These are phyloP conservation scores for Ascidia mentula DNA, from an alignment of 23 tunicate genomes.

Conservation along the genomic window DNA sequence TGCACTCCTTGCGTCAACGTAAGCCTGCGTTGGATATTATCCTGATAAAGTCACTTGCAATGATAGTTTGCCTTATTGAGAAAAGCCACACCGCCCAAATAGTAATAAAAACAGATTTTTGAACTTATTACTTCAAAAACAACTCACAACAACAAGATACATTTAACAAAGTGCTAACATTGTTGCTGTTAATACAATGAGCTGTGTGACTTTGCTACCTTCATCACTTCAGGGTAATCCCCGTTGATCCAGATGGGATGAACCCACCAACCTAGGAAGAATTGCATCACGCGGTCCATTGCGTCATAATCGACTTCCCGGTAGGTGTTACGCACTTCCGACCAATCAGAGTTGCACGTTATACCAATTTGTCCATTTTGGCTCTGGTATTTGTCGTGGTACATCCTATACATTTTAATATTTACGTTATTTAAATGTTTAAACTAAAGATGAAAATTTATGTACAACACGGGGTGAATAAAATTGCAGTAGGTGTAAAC, in stretches of 20 bases:
- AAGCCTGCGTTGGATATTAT: conserved; percentile 23
- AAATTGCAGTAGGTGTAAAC: too few species aligned
- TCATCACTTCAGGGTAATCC: conserved; percentile 93
- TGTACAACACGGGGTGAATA: too few species aligned
- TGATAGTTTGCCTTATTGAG: too few species aligned
- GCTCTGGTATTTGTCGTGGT: conserved; percentile 34
- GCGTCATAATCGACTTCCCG: conserved; percentile 82
- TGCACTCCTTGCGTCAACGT: conserved; percentile 45
- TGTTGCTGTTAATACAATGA: background rate
- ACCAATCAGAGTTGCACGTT: conserved; percentile 87
- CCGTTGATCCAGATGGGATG: conserved; percentile 88
- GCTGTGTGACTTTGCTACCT: conserved; percentile 24
- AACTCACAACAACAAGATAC: too few species aligned
- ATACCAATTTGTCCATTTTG: conserved; percentile 88
- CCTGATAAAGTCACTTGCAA: background rate
- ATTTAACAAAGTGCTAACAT: too few species aligned
- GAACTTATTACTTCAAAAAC: too few species aligned
- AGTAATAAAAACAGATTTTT: too few species aligned
- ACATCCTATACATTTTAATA: conserved; percentile 53
- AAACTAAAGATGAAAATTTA: too few species aligned
- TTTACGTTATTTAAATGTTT: too few species aligned
- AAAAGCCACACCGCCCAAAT: too few species aligned
- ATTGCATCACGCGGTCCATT: conserved; percentile 53
- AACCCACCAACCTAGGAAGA: conserved; percentile 94
- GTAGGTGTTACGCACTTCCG: conserved; percentile 49